These are phyloP conservation scores for Orthochromis indermauri DNA, from an alignment of 2,113 vertebrate genomes.

Conservation along the genomic window DNA sequence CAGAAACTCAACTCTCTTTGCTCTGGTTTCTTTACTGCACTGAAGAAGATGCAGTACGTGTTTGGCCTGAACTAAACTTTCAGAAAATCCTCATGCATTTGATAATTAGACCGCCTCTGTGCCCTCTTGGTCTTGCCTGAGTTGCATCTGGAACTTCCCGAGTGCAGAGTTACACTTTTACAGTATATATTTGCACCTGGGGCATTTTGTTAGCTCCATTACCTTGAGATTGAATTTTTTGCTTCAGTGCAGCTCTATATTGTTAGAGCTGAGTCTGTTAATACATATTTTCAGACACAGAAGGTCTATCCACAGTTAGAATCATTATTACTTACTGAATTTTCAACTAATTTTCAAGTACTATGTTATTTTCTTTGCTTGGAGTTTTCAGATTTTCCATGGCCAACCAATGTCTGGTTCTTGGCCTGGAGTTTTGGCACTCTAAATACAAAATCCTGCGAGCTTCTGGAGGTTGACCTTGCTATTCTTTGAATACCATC, in stretches of 20 bases:
- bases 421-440: not conserved
- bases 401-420: not conserved
- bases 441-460: rapidly evolving
- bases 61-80: not conserved
- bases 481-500: not conserved
- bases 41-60: not conserved
- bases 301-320: not conserved
- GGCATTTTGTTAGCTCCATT: not conserved
- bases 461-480: not conserved
- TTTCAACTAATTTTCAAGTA: not conserved
- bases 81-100: not conserved
- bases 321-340: not conserved
- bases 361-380: not conserved
- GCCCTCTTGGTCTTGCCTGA: not conserved
- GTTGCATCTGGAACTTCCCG: not conserved
- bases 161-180: not conserved
- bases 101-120: not conserved
- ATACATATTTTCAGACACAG: not conserved
- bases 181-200: not conserved
- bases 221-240: not conserved
- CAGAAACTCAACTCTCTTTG: not conserved
- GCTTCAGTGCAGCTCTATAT: not conserved
- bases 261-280: not conserved
- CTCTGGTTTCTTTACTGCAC: not conserved
- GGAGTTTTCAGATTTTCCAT: not conserved